Base-by-base conservation (phyloP, 2,113 vertebrate genomes). In the Uria aalge region DNA sequence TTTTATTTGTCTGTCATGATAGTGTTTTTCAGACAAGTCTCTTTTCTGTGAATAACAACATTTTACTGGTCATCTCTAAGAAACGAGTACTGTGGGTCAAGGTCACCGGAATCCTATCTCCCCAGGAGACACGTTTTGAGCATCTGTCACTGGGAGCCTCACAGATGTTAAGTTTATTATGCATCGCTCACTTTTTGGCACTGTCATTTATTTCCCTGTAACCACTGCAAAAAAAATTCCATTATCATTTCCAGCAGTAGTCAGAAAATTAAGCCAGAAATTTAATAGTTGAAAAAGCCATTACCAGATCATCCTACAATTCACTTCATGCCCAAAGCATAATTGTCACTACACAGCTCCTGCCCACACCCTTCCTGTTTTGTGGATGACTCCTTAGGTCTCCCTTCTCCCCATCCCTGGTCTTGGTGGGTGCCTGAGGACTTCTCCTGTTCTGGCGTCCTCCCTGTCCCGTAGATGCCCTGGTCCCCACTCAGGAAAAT, bases 111-210 rank as follows among this genome's bases (percentile, higher is more conserved):
- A 82, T 69, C 21, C 15, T 75, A 48, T 53, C 87, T 94, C 26
- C 87, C 81, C 73, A 64, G 73, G 84, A 93, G 93, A 85, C 40
- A 26, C 2, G 3, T 93, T 94, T 72, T 68, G 53, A 94, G 66
- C 90, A 95, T 91, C 74, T 94, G 73, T 82, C 73, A 82, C 30
- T 20, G 45, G 87, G 12, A 81, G 6, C 19, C 66, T 88, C 62
- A 53, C 92, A 96, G 81, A 85, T 85, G 53, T 95, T 88, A 52
- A 64, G 30, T 71, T 89, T 82, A 79, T 78, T 91, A 78, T 36
- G 7, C 24, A 78, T 53, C 77, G 11, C 48, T 82, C 40, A 27
- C 59, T 91, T 92, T 84, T 48, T 94, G 84, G 47, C 47, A 29
- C 36, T 45, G 22, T 36, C 1, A 53, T 71, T 86, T 94, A 63